phyloP scores from a whole-genome alignment of 2,113 vertebrate genomes.

The Deroptyus accipitrinus region DNA sequence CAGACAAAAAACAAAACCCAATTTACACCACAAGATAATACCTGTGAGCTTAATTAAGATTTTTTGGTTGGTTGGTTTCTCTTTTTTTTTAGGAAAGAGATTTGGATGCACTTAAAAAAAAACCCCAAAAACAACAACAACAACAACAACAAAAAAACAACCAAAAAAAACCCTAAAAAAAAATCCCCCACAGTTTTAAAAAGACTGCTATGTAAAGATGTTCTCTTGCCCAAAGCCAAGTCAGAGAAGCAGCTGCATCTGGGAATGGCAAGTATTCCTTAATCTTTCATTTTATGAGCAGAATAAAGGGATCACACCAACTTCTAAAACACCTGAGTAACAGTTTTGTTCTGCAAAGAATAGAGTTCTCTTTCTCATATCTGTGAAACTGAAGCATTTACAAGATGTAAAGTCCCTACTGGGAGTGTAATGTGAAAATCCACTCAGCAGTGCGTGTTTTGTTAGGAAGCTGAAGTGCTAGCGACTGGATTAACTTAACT shows the following conservation, averaged over 20 bases:
- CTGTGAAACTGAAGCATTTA: constrained; percentile 20
- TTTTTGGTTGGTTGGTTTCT: not conserved
- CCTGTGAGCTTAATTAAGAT: not conserved
- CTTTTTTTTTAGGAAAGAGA: not conserved
- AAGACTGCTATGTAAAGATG: not conserved
- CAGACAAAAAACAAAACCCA: not conserved
- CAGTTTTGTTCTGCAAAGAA: constrained; percentile 11
- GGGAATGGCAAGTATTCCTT: not conserved
- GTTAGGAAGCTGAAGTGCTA: not conserved
- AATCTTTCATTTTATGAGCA: not conserved
- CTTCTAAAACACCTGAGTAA: not conserved
- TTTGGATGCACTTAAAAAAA: not conserved
- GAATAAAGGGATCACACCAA: constrained; percentile 30
- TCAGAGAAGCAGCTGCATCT: not conserved
- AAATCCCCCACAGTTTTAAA: not conserved
- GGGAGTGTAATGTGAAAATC: not conserved
- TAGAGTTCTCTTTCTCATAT: not conserved
- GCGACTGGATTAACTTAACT: not conserved
- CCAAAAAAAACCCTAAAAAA: accelerated
- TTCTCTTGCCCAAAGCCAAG: not conserved
- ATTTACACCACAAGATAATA: not conserved
- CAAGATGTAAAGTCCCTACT: not conserved
- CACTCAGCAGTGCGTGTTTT: not conserved
- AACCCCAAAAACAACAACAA: not conserved
- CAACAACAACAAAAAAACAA: not conserved